Percentiles rank a stretch among this genome's conserved stretches.
These are phyloP conservation scores for Hydrolagus colliei DNA, from an alignment of 2,797 vertebrate genomes.

Conservation along the genomic window DNA sequence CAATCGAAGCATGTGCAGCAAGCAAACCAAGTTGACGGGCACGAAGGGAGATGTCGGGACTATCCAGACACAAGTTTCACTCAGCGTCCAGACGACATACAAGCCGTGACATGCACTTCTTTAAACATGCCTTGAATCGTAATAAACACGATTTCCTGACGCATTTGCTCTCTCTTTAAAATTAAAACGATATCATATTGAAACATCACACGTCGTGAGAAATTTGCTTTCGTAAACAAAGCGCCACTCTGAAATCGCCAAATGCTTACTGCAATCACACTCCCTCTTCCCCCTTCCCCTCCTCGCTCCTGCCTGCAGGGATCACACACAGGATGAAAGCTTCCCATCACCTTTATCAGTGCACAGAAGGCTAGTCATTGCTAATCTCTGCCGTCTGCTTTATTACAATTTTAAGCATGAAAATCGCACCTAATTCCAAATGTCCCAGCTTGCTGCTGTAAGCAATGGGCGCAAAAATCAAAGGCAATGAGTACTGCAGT, in stretches of 20 bases:
- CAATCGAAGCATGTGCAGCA: neutral
- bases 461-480: constrained; percentile 1
- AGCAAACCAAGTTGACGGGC: neutral
- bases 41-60: neutral
- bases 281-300: neutral
- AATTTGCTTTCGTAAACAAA: neutral
- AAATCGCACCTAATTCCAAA: neutral
- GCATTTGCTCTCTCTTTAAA: too few relatives aligned
- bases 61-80: too few relatives aligned
- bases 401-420: neutral
- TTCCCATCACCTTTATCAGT: neutral
- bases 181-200: neutral
- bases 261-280: neutral
- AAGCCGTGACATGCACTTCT: too few relatives aligned
- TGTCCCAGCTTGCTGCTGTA: neutral
- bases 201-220: neutral
- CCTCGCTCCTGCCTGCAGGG: neutral
- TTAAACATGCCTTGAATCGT: too few relatives aligned
- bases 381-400: neutral
- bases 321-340: neutral
- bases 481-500: neutral
- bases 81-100: too few relatives aligned
- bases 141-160: too few relatives aligned
- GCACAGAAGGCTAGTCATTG: neutral
- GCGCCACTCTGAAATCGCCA: neutral